phyloP scores from a whole-genome alignment of 2,888 invertebrate genomes.

The Drosophila meridionalis region DNA sequence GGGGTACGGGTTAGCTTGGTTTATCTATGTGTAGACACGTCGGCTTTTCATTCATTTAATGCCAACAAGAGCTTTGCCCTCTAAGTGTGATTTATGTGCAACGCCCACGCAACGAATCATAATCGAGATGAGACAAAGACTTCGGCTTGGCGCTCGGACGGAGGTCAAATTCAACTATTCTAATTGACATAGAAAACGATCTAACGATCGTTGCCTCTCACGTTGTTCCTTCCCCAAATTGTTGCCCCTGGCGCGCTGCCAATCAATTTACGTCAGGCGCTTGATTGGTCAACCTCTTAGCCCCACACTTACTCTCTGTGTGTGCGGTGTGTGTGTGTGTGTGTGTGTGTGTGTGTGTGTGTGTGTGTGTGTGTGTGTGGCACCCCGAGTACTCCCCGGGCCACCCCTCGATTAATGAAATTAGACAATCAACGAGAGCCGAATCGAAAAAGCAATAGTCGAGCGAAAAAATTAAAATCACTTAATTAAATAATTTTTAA shows the following conservation, averaged over 20 bases:
- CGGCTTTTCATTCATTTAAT: constrained; percentile 32
- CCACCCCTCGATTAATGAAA: constrained; percentile 70
- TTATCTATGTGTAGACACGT: constrained; percentile 6
- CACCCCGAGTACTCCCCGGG: neutral
- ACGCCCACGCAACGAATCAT: constrained; percentile 60
- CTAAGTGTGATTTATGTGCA: constrained; percentile 73
- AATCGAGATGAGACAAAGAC: constrained; percentile 22
- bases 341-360: too few species aligned
- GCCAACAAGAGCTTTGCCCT: constrained; percentile 17
- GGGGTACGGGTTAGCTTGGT: neutral
- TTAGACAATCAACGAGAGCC: constrained; percentile 69
- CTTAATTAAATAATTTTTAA: constrained; percentile 81
- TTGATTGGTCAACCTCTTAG: constrained; percentile 63
- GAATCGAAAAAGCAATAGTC: constrained; percentile 32
- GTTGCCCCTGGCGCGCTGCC: constrained; percentile 62
- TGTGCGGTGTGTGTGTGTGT: neutral
- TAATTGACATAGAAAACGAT: constrained; percentile 51
- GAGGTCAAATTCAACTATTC: constrained; percentile 71
- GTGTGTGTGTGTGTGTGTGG: neutral
- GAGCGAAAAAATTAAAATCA: constrained; percentile 75
- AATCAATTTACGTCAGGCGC: constrained; percentile 67
- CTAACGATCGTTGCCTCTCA: constrained; percentile 17
- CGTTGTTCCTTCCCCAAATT: constrained; percentile 15
- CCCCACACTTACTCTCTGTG: neutral
- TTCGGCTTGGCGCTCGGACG: constrained; percentile 15